A percentile compares a stretch with the other conserved stretches of the same genome.
Conservation (phyloP, 2,797 vertebrate species). For the Toxotes lorentzi region DNA sequence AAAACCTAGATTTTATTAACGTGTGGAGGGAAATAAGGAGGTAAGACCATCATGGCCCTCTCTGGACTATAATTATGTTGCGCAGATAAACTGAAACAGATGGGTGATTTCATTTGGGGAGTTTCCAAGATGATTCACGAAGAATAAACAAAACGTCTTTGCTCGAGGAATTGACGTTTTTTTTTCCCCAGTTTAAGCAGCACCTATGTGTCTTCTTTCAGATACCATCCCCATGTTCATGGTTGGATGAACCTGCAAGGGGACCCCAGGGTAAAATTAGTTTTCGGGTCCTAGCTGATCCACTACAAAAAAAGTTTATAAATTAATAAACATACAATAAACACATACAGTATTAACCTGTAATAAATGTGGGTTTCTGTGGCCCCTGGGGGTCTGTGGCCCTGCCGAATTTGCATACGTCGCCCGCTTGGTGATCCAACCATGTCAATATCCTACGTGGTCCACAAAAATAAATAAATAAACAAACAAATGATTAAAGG, state of each 20-base stretch:
- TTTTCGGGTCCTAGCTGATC: neutral
- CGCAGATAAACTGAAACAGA: constrained; percentile 60
- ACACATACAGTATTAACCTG: too few species aligned
- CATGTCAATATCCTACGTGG: too few species aligned
- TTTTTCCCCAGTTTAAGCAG: neutral
- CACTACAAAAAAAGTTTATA: too few species aligned
- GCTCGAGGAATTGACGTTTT: neutral
- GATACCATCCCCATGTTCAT: neutral
- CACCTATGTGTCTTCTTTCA: too few species aligned
- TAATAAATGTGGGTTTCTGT: too few species aligned
- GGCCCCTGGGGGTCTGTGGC: too few species aligned
- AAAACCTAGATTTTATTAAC: constrained; percentile 35
- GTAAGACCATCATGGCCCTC: constrained; percentile 28
- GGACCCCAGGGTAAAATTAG: neutral
- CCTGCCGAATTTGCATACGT: too few species aligned
- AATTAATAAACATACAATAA: too few species aligned
- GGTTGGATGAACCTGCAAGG: neutral
- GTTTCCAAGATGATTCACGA: constrained; percentile 10
- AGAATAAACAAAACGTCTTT: constrained; percentile 16
- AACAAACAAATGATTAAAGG: neutral
- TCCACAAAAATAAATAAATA: neutral
- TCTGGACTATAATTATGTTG: constrained; percentile 50
- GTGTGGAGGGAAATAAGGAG: constrained; percentile 31
- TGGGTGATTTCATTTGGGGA: constrained; percentile 35
- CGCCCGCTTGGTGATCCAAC: too few species aligned